phyloP scores from a whole-genome alignment of 2,113 vertebrate genomes.

The Heliornis fulica region DNA sequence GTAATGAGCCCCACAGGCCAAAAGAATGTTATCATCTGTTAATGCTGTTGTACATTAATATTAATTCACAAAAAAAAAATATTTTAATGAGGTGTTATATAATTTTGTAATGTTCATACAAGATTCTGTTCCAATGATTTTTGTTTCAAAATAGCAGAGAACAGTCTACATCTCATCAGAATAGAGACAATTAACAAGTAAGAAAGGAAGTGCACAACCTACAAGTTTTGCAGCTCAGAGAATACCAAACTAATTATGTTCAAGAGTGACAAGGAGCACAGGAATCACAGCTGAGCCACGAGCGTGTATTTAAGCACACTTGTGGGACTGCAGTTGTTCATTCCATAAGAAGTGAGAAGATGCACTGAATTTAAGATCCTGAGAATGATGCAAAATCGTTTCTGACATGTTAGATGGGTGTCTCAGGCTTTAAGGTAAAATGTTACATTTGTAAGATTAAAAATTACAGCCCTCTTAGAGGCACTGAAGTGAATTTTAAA shows the following conservation, averaged over 20 bases:
- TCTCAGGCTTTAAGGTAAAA: background rate
- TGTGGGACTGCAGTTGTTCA: background rate
- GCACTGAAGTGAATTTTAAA: conserved; percentile 3
- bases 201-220: background rate
- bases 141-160: background rate
- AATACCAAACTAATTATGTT: background rate
- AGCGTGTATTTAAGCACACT: background rate
- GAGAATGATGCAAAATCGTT: background rate
- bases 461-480: background rate
- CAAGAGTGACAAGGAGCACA: background rate
- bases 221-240: background rate
- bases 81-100: background rate
- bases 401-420: background rate
- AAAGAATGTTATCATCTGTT: background rate
- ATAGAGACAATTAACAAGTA: background rate
- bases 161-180: background rate
- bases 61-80: background rate
- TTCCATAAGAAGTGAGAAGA: background rate
- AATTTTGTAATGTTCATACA: background rate
- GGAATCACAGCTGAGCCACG: background rate
- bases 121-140: background rate
- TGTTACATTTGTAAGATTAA: background rate
- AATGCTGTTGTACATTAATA: background rate
- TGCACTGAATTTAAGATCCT: background rate
- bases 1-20: background rate